These are phyloP conservation scores for Drosophila sturtevanti DNA, from an alignment of 1,140 invertebrate genomes.

Conservation along the genomic window DNA sequence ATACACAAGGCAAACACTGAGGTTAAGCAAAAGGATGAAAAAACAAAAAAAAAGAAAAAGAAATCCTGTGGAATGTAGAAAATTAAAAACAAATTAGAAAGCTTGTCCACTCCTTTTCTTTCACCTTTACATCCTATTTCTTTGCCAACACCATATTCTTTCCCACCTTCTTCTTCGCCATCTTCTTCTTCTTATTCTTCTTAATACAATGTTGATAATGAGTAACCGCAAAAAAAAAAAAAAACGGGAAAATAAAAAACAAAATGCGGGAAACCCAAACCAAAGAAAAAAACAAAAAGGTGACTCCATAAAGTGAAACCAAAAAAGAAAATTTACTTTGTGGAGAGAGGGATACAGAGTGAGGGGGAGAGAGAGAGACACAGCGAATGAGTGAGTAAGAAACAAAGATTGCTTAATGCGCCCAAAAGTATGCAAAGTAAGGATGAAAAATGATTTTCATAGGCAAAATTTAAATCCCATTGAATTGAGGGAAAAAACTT, in stretches of 20 bases:
- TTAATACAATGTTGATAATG: constrained; percentile 5
- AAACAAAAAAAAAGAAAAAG: neutral
- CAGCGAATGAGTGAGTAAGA: neutral
- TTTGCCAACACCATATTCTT: neutral
- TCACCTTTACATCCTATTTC: neutral
- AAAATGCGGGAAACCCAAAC: neutral
- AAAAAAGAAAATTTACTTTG: neutral
- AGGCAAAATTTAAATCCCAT: constrained; percentile 4
- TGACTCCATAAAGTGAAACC: neutral
- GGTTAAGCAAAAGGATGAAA: constrained; percentile 7
- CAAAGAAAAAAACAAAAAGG: neutral
- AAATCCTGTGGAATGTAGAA: constrained; percentile 7
- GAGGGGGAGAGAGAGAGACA: neutral
- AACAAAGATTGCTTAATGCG: constrained; percentile 1
- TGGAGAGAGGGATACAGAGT: neutral
- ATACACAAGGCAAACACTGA: constrained; percentile 4
- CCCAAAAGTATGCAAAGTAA: constrained; percentile 2
- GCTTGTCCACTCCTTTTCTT: constrained; percentile 9
- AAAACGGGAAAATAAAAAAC: neutral
- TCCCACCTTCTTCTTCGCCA: neutral
- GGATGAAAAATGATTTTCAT: constrained; percentile 6
- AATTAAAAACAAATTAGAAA: constrained; percentile 21
- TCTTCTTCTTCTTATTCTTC: neutral
- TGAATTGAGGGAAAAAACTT: neutral
- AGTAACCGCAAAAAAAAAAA: neutral